phyloP scores from a whole-genome alignment of 1,140 invertebrate species.

The Pentalonia nigronervosa region DNA sequence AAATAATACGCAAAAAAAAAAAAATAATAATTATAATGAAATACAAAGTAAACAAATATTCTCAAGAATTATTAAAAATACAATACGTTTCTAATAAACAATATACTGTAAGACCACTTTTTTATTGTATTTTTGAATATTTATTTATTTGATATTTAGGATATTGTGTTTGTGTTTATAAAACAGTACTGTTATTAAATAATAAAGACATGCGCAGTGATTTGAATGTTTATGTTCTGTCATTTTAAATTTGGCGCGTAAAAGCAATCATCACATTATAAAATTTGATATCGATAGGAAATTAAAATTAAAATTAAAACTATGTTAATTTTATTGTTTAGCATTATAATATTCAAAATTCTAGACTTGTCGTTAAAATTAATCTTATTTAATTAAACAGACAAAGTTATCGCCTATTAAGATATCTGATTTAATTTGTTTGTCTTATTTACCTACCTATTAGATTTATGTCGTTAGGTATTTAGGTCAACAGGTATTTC shows the following conservation, averaged over 20 bases:
- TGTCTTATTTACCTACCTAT: background rate
- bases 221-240: background rate
- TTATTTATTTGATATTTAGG: background rate
- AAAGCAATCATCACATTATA: background rate
- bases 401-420: no score
- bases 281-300: no score
- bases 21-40: background rate
- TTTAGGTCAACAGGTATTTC: background rate
- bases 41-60: background rate
- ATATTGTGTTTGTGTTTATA: background rate
- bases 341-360: no score
- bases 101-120: background rate
- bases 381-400: no score
- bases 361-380: no score
- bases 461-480: background rate
- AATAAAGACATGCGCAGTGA: background rate
- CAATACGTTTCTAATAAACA: background rate
- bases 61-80: background rate
- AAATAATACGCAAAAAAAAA: background rate
- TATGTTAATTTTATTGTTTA: no score
- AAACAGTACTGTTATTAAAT: background rate
- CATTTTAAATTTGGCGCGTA: background rate
- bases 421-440: background rate
- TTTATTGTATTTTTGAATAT: background rate
- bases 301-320: no score